phyloP scores from a whole-genome alignment of 2,888 invertebrate genomes.

The Steinernema scapterisci region DNA sequence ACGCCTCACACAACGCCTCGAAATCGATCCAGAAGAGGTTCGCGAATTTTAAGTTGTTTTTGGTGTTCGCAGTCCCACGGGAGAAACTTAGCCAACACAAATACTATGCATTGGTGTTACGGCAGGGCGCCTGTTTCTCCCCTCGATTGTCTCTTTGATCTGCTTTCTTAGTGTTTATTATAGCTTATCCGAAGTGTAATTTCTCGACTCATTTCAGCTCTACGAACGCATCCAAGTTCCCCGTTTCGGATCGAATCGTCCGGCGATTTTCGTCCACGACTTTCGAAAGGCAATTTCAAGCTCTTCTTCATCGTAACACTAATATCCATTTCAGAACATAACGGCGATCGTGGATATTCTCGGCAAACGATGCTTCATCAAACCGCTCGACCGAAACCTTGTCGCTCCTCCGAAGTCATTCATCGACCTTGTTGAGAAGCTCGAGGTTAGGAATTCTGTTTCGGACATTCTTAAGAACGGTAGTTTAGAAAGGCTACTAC shows the following conservation, averaged over 20 bases:
- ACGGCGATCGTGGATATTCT: slow-evolving; percentile 81
- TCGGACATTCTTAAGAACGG: not conserved
- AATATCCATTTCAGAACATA: slow-evolving; percentile 71
- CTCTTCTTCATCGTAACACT: not conserved
- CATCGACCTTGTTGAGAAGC: slow-evolving; percentile 80
- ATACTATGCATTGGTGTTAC: too few relatives aligned
- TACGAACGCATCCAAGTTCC: slow-evolving; percentile 86
- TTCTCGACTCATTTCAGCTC: slow-evolving; percentile 56
- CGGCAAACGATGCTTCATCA: slow-evolving; percentile 82
- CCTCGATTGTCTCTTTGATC: too few relatives aligned
- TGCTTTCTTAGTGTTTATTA: too few relatives aligned
- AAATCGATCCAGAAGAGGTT: slow-evolving; percentile 71
- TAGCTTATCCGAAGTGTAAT: not conserved
- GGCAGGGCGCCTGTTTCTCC: too few relatives aligned
- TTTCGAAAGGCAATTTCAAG: slow-evolving; percentile 75
- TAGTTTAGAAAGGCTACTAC: slow-evolving; percentile 67
- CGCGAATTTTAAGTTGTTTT: not conserved
- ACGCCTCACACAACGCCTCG: slow-evolving; percentile 58
- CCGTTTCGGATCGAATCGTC: slow-evolving; percentile 80
- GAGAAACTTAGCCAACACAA: too few relatives aligned
- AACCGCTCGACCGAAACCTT: slow-evolving; percentile 81
- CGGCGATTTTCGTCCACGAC: slow-evolving; percentile 88
- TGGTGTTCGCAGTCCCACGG: too few relatives aligned
- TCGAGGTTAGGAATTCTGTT: slow-evolving; percentile 74
- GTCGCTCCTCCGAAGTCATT: slow-evolving; percentile 82